Percentiles rank a stretch among this genome's conserved stretches.
phyloP scores from a whole-genome alignment of 2,888 invertebrate genomes.

The Dorcus hopei region DNA sequence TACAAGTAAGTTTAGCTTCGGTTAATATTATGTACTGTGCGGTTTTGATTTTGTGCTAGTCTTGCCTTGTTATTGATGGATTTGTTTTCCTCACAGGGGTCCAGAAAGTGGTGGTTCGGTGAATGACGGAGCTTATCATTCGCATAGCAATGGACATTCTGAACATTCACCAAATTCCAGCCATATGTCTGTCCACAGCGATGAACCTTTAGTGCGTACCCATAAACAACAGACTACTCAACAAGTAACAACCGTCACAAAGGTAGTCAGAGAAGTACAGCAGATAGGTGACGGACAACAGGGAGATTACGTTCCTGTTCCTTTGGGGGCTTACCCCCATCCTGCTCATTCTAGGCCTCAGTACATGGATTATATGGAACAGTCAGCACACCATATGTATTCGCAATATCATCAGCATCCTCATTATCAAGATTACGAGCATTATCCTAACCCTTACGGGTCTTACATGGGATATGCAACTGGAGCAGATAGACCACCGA shows the following conservation, averaged over 20 bases:
- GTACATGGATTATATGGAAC: constrained; percentile 52
- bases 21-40: not conserved
- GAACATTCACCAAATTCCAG: constrained; percentile 62
- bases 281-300: constrained; percentile 56
- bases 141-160: constrained; percentile 63
- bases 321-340: constrained; percentile 48
- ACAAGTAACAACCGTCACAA: constrained; percentile 69
- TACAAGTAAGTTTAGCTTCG: constrained; percentile 55
- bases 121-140: constrained; percentile 41
- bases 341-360: constrained; percentile 42
- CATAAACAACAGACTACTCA: constrained; percentile 68
- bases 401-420: constrained; percentile 52
- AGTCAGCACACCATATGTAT: constrained; percentile 50
- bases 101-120: constrained; percentile 32
- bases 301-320: constrained; percentile 55
- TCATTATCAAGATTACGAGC: constrained; percentile 59
- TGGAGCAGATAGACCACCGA: constrained; percentile 51
- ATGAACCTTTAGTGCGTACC: constrained; percentile 57
- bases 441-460: constrained; percentile 54
- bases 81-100: constrained; percentile 13
- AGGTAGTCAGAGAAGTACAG: constrained; percentile 64
- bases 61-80: not conserved
- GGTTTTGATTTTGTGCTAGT: not conserved
- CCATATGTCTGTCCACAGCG: constrained; percentile 53
- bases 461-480: constrained; percentile 48